These are phyloP conservation scores for Thunnus albacares DNA, from an alignment of 2,797 vertebrate genomes.

Conservation along the genomic window DNA sequence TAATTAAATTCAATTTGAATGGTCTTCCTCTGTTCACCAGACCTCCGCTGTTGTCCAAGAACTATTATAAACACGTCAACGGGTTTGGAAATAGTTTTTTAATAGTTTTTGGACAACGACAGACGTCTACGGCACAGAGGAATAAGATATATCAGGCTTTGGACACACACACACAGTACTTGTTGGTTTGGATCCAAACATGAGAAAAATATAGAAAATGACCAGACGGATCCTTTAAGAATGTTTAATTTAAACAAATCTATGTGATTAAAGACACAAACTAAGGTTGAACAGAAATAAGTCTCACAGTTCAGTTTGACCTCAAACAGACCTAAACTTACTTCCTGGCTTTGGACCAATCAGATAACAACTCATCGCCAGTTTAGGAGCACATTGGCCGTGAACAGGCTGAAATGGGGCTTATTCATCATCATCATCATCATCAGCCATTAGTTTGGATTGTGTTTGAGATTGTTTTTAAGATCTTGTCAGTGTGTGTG, in stretches of 20 bases:
- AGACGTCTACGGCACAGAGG: background rate
- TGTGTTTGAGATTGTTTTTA: constrained; percentile 41
- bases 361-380: constrained; percentile 70
- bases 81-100: no score
- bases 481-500: constrained; percentile 11
- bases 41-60: no score
- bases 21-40: no score
- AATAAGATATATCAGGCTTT: background rate
- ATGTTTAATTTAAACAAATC: no score
- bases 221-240: background rate
- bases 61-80: no score
- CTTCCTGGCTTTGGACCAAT: constrained; percentile 72
- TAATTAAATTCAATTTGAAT: background rate
- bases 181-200: no score
- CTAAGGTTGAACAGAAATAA: background rate
- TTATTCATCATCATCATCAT: constrained; percentile 52
- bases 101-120: background rate
- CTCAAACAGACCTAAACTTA: constrained; percentile 35
- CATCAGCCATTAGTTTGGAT: constrained; percentile 55
- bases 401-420: constrained; percentile 71
- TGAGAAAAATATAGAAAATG: no score
- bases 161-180: background rate
- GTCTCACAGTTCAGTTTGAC: constrained; percentile 42
- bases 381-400: constrained; percentile 78
- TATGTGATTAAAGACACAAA: background rate